Conservation (phyloP, 2,797 vertebrate genomes). For the Gymnothorax reevesii region DNA sequence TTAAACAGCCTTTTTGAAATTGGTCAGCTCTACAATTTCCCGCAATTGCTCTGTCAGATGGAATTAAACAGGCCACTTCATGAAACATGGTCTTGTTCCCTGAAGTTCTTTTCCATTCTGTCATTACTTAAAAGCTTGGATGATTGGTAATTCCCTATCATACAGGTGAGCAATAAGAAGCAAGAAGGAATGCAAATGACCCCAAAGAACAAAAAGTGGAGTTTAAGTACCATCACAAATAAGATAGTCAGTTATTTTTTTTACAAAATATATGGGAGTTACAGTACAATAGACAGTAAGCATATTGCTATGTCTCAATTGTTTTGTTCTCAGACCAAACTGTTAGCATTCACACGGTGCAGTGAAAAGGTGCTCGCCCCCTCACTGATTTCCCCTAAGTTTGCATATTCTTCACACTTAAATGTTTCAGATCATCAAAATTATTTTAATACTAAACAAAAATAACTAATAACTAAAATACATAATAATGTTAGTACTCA, state of each 20-base stretch:
- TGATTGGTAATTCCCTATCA: background rate
- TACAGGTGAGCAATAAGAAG: background rate
- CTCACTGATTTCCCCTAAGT: too few relatives aligned
- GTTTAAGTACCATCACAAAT: background rate
- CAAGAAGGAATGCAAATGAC: background rate
- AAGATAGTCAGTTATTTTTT: background rate
- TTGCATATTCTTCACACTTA: too few relatives aligned
- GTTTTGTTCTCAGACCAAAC: background rate
- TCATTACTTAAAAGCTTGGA: background rate
- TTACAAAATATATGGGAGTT: background rate
- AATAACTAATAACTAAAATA: too few relatives aligned
- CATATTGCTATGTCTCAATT: background rate
- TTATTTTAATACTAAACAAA: too few relatives aligned
- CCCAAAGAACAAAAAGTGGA: background rate
- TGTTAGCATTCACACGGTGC: too few relatives aligned
- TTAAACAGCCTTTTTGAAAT: background rate
- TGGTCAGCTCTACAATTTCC: conserved; percentile 2
- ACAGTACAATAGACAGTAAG: background rate
- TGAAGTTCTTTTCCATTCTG: background rate
- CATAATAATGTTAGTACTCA: too few relatives aligned
- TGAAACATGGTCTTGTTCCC: background rate
- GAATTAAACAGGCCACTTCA: background rate
- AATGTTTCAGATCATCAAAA: too few relatives aligned
- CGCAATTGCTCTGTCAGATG: background rate
- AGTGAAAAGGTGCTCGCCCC: too few relatives aligned